Conservation (phyloP, 2,113 vertebrate species). For the Neomonachus schauinslandi region DNA sequence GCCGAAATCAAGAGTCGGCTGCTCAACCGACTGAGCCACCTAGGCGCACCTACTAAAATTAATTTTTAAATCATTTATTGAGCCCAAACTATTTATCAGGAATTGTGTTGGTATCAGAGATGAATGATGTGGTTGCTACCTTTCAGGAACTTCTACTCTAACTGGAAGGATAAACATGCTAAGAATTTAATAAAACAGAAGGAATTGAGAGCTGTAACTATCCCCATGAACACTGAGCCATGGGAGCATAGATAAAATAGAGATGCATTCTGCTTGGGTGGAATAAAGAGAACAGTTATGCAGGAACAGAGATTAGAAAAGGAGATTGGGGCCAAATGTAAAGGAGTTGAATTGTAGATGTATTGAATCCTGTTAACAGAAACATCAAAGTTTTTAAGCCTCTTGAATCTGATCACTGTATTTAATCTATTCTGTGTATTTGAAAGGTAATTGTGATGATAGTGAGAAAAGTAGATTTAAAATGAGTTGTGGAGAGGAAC, state of each 20-base stretch:
- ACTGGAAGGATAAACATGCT: not conserved
- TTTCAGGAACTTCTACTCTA: not conserved
- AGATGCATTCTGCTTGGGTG: not conserved
- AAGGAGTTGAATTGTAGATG: not conserved
- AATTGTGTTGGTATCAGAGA: not conserved
- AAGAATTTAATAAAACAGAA: not conserved
- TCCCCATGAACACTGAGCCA: not conserved
- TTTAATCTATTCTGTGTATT: not conserved
- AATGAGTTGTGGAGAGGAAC: not conserved
- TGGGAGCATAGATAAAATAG: not conserved
- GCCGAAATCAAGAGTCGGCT: not conserved
- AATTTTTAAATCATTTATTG: not conserved
- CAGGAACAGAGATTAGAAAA: not conserved
- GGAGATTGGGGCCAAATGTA: not conserved
- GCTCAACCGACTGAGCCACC: not conserved
- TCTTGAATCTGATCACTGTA: not conserved
- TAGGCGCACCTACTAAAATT: not conserved
- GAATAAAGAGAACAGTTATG: conserved; percentile 19
- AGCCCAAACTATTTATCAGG: not conserved
- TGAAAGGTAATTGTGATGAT: not conserved
- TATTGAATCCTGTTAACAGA: not conserved
- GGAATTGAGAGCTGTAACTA: not conserved
- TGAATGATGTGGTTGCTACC: not conserved
- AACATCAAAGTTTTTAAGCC: not conserved
- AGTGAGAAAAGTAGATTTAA: not conserved